These are phyloP conservation scores for Tortrix viridana DNA, from an alignment of 2,888 invertebrate genomes.

Conservation along the genomic window DNA sequence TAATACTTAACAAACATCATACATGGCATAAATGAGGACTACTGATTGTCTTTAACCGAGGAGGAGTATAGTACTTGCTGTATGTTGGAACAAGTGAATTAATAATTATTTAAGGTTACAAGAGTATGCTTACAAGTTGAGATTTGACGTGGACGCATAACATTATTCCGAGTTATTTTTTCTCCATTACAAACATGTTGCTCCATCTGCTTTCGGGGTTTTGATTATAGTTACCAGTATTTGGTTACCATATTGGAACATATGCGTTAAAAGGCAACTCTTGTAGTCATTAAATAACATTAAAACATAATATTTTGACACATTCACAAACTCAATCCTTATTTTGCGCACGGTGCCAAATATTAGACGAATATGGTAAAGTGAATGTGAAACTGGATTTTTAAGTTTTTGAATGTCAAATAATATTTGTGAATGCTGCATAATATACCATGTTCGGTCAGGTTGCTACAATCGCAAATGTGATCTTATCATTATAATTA, in stretches of 20 bases:
- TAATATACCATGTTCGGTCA: slow-evolving; percentile 11
- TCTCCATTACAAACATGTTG: neutral
- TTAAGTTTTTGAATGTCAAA: slow-evolving; percentile 45
- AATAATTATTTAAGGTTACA: neutral
- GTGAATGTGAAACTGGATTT: slow-evolving; percentile 43
- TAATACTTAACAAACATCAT: too few species aligned
- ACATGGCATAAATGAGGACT: too few species aligned
- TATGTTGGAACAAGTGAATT: neutral
- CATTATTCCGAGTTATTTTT: neutral
- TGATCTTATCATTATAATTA: slow-evolving; percentile 11
- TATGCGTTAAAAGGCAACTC: neutral
- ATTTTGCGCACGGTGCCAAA: slow-evolving; percentile 3
- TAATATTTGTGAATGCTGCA: slow-evolving; percentile 21
- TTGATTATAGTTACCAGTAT: neutral
- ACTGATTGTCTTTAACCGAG: neutral
- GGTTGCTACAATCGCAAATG: slow-evolving; percentile 11
- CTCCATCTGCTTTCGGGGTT: neutral
- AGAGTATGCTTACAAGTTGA: neutral
- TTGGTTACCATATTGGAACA: neutral
- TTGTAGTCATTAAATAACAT: slow-evolving; percentile 5
- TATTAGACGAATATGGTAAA: slow-evolving; percentile 18
- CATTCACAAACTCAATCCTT: slow-evolving; percentile 14
- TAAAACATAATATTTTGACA: slow-evolving; percentile 2
- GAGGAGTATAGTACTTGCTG: neutral
- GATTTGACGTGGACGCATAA: neutral